Evolutionary conservation across 2,797 vertebrate species (phyloP).

Genomic region (Sebastes itinus): DNA sequence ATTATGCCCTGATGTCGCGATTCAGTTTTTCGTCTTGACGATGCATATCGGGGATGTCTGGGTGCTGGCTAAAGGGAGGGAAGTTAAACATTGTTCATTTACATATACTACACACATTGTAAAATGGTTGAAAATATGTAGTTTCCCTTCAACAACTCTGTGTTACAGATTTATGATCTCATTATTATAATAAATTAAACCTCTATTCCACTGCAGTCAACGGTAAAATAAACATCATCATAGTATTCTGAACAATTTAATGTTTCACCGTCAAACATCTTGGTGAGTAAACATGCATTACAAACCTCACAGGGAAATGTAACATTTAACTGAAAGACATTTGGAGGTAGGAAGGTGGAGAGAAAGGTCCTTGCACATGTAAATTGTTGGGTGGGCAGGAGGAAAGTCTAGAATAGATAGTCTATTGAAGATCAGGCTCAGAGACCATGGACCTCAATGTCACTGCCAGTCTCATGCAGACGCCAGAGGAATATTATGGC

Average conservation of each 20-base stretch:
- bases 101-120: not conserved
- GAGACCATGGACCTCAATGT: slow-evolving; percentile 67
- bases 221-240: not conserved
- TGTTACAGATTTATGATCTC: not conserved
- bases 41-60: too few species aligned
- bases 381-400: slow-evolving; percentile 59
- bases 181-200: slow-evolving; percentile 3
- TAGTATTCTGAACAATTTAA: slow-evolving; percentile 12
- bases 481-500: slow-evolving; percentile 78
- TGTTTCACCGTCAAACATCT: slow-evolving; percentile 20
- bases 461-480: slow-evolving; percentile 72
- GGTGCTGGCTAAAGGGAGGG: too few species aligned
- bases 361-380: slow-evolving; percentile 54
- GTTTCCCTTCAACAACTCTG: not conserved
- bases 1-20: too few species aligned
- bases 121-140: not conserved
- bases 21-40: too few species aligned
- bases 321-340: slow-evolving; percentile 49
- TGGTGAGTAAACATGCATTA: slow-evolving; percentile 10
- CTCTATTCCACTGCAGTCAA: not conserved
- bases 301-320: slow-evolving; percentile 14
- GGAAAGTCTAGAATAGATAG: slow-evolving; percentile 69
- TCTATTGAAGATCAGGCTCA: slow-evolving; percentile 61
- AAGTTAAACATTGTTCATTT: too few species aligned
- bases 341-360: slow-evolving; percentile 41